Evolutionary conservation across 1,140 invertebrate species (phyloP).

Genomic region (Telenomus remus): DNA sequence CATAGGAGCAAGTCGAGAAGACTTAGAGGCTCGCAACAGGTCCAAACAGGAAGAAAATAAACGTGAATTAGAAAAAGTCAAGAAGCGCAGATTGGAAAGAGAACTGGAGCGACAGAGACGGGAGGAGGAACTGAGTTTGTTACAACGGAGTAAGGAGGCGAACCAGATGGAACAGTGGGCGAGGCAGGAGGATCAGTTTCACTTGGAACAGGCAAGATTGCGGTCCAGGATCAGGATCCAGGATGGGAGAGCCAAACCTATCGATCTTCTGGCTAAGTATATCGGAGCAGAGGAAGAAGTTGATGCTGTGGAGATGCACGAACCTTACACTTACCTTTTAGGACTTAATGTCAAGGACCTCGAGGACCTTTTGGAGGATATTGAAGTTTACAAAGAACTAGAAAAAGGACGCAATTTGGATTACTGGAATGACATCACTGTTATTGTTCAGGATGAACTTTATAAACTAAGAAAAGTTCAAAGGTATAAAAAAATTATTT

Average conservation of each 20-base stretch:
- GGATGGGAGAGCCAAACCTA: conserved; percentile 97
- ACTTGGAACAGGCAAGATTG: conserved; percentile 91
- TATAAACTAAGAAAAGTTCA: conserved; percentile 88
- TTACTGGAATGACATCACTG: conserved; percentile 98
- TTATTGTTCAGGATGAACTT: conserved; percentile 96
- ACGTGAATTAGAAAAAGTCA: conserved; percentile 92
- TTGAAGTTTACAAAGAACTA: conserved; percentile 92
- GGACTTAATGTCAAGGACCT: conserved; percentile 93
- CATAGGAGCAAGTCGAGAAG: conserved; percentile 84
- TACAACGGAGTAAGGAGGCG: conserved; percentile 95
- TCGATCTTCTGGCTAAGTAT: conserved; percentile 97
- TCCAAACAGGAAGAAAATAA: conserved; percentile 94
- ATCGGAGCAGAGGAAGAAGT: conserved; percentile 94
- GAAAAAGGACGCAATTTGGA: conserved; percentile 91
- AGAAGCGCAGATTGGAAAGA: conserved; percentile 91
- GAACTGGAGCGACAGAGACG: conserved; percentile 92
- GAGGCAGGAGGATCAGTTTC: conserved; percentile 95
- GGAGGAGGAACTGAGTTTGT: conserved; percentile 90
- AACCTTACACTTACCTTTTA: conserved; percentile 97
- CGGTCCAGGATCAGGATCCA: conserved; percentile 96
- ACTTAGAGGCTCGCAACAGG: conserved; percentile 89
- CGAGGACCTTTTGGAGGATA: conserved; percentile 98
- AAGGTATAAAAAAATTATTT: conserved; percentile 56
- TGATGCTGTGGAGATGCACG: conserved; percentile 97
- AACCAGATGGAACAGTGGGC: conserved; percentile 96